Base-by-base conservation (phyloP, 2,888 invertebrate genomes). In the Nebria brevicollis region DNA sequence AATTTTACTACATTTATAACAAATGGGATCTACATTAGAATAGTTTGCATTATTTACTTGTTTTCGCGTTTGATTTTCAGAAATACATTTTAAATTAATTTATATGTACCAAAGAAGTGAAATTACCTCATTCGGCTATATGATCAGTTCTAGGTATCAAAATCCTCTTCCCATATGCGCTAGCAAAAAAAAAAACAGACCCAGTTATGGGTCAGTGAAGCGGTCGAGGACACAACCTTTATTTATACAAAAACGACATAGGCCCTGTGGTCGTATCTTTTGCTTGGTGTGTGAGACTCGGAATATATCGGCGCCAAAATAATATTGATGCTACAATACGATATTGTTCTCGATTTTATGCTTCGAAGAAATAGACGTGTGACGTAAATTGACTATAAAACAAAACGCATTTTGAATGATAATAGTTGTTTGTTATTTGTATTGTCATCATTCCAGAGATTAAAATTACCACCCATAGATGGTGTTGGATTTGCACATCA, bases 341-440 rank as follows among this genome's bases (percentile, higher is more conserved):
- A 54, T 68, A 25, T 68, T 26, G 68, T 20, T 68, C 10, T 68
- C 68, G 68, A 68, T 68, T 68, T 68, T 68, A 68, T 68, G 2
- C 10, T 68, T 68, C 68, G 68, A 25, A 20, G 68, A 68, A 68
- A 26, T 68, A 68, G 68, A 26, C 68, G 54, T 68, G 20, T 68
- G 68, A 68, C 68, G 68, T 26, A 26, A 68, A 68, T 68, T 26
- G 20, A 68, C 20, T 25, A 68, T 26, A 68, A 68, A 68, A 68
- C 13, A 2, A 7, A 26, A 68, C 26, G 68, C 68, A 2, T 25
- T 15, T 68, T 68, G 26, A 68, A 68, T 68, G 26, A 68, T 10
- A 68, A 25, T 68, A 11, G 20, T 25, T 26, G 68, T 68, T 20
- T 26, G 26, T 68, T 68, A 10, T 68, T 68, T 25, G 68, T 68